Percentiles rank a stretch among this genome's conserved stretches.
Conservation (phyloP, 37 sponge, comb jelly and placozoan genomes). For the Ianthella basta region DNA sequence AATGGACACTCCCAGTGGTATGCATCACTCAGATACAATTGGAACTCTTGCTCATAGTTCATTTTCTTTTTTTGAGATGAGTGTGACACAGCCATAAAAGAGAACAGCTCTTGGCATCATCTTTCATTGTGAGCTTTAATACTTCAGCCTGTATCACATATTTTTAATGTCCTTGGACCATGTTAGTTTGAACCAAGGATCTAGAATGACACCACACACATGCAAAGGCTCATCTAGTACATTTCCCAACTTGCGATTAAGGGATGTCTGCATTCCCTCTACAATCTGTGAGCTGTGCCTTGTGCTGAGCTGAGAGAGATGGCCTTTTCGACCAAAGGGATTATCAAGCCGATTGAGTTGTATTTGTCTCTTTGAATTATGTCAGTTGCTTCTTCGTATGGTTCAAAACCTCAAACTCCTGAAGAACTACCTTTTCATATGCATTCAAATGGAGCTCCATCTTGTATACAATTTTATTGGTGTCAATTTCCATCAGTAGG, state of each 20-base stretch:
- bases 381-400: constrained; percentile 42
- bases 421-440: constrained; percentile 17
- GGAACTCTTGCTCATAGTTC: too few relatives aligned
- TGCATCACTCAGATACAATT: too few relatives aligned
- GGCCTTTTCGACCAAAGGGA: constrained; percentile 29
- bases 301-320: constrained; percentile 17
- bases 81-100: too few relatives aligned
- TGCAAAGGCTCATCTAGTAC: background rate
- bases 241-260: constrained; percentile 9
- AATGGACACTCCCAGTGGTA: too few relatives aligned
- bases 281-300: background rate
- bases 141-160: too few relatives aligned
- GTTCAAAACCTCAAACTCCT: constrained; percentile 29
- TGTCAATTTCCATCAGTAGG: constrained; percentile 14
- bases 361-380: constrained; percentile 39
- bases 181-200: constrained; percentile 25
- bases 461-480: constrained; percentile 6
- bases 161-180: constrained; percentile 15
- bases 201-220: constrained; percentile 1
- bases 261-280: background rate
- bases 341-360: constrained; percentile 21
- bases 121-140: too few relatives aligned
- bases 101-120: too few relatives aligned
- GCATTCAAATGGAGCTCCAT: constrained; percentile 26
- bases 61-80: too few relatives aligned